Conservation (phyloP, 2,797 vertebrate species). For the Otolemur crassicaudatus region DNA sequence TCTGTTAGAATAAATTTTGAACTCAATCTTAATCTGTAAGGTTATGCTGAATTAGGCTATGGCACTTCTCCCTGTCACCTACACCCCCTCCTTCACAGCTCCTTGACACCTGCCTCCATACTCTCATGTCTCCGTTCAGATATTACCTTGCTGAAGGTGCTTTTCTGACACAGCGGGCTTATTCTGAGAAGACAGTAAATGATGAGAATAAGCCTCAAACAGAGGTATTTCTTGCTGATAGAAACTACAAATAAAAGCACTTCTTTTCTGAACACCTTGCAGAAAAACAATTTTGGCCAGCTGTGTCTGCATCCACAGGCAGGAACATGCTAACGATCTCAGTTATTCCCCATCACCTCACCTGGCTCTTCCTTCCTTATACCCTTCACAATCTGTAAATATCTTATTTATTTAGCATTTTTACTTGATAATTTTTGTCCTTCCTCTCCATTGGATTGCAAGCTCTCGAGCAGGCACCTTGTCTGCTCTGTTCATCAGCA, state of each 20-base stretch:
- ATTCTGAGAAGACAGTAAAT: neutral
- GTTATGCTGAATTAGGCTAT: neutral
- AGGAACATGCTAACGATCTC: neutral
- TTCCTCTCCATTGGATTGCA: neutral
- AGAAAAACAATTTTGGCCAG: neutral
- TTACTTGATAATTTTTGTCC: neutral
- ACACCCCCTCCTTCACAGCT: neutral
- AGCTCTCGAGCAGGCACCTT: neutral
- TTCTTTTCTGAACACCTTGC: neutral
- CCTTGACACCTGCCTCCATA: neutral
- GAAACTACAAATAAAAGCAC: neutral
- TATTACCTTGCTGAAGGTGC: neutral
- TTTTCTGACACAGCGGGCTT: neutral
- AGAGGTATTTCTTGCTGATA: neutral
- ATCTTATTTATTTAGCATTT: neutral
- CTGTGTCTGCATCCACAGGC: neutral
- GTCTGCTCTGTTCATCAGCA: neutral
- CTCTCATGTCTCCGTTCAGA: neutral
- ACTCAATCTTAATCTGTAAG: neutral
- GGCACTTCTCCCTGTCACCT: neutral
- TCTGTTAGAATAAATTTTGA: conserved; percentile 7
- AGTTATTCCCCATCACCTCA: neutral
- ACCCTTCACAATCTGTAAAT: neutral
- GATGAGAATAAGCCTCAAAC: neutral
- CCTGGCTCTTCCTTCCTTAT: neutral